A percentile compares a stretch with the other conserved stretches of the same genome.
These are phyloP conservation scores for Scaeva pyrastri DNA, from an alignment of 2,888 invertebrate genomes.

Conservation along the genomic window DNA sequence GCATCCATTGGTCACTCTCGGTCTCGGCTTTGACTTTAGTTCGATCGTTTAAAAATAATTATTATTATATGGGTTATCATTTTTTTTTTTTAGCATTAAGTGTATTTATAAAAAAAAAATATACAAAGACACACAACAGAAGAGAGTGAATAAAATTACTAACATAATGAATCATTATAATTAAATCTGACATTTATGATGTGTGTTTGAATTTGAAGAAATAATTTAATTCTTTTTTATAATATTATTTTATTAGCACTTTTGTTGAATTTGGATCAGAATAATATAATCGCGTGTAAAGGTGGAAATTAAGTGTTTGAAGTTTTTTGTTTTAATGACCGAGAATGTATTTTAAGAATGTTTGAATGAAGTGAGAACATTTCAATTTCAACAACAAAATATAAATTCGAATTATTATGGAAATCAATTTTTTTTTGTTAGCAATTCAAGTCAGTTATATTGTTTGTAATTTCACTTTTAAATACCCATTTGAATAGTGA, in stretches of 20 bases:
- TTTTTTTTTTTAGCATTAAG: background rate
- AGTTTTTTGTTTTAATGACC: background rate
- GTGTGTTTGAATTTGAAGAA: conserved; percentile 21
- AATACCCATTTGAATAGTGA: too few species aligned
- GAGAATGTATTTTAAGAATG: background rate
- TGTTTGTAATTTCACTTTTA: too few species aligned
- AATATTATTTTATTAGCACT: background rate
- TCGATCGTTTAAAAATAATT: conserved; percentile 7
- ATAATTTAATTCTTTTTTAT: conserved; percentile 11
- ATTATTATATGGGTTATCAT: background rate
- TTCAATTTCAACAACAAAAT: background rate
- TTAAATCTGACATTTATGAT: conserved; percentile 34
- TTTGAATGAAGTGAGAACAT: background rate
- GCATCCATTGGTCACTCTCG: conserved; percentile 13
- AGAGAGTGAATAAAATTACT: background rate
- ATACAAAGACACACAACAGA: too few species aligned
- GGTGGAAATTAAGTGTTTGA: background rate
- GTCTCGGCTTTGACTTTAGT: background rate
- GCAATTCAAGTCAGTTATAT: too few species aligned
- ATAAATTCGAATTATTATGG: too few species aligned
- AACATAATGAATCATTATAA: conserved; percentile 12
- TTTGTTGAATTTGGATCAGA: conserved; percentile 16
- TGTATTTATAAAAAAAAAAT: background rate
- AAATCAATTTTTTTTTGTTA: too few species aligned
- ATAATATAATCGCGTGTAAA: background rate